Evolutionary conservation across 2,888 invertebrate genomes (phyloP).

Genomic region (Lasioglossum calceatum): DNA sequence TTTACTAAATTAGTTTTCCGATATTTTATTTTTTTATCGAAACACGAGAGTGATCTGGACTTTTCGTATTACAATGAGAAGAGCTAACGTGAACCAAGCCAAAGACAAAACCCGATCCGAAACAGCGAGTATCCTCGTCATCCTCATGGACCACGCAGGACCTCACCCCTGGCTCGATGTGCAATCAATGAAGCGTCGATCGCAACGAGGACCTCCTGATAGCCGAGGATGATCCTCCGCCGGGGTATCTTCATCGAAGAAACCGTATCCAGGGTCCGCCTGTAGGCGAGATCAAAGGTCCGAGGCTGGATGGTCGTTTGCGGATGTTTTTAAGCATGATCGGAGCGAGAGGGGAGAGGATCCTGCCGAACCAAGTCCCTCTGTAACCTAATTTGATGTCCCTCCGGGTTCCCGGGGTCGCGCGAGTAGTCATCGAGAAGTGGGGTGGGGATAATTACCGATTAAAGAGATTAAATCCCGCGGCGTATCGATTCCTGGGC

Average conservation of each 20-base stretch:
- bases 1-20: not conserved
- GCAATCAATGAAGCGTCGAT: conserved; percentile 6
- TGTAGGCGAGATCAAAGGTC: conserved; percentile 32
- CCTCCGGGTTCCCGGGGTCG: conserved; percentile 62
- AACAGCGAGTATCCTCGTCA: not conserved
- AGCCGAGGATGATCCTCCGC: not conserved
- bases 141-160: not conserved
- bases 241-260: conserved; percentile 17
- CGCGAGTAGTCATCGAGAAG: conserved; percentile 44
- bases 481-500: conserved; percentile 80
- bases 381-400: conserved; percentile 77
- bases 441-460: conserved; percentile 80
- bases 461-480: conserved; percentile 83
- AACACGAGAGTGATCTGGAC: not conserved
- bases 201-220: conserved; percentile 13
- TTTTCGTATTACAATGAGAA: not conserved
- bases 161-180: conserved; percentile 9
- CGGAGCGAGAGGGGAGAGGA: conserved; percentile 26
- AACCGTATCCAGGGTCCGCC: conserved; percentile 34
- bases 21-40: not conserved
- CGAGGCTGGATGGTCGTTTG: conserved; percentile 33
- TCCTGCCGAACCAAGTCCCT: conserved; percentile 23
- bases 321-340: conserved; percentile 57
- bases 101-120: not conserved
- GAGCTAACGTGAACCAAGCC: not conserved